Base-by-base conservation (phyloP, 1,140 invertebrate species). In the Helicoverpa armigera region DNA sequence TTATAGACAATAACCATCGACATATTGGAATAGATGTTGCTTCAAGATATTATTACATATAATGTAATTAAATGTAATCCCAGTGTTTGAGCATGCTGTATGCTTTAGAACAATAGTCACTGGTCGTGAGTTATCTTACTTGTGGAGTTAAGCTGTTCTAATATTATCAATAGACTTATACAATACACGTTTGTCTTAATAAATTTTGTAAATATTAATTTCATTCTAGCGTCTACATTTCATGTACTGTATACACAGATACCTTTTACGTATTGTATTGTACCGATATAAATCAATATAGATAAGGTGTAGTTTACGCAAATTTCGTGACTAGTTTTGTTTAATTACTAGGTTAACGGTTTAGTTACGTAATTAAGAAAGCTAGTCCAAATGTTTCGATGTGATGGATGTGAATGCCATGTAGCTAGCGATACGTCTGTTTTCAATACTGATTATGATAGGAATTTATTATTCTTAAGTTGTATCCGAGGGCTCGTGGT, bases 311-410 rank as follows among this genome's bases (percentile, higher is more conserved):
- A 89, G 83, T 83, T 82, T 88, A 90, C 77, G 84, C 86, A 85
- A 88, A 89, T 90, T 82, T 86, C 87, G 90, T 88, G 89, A 94
- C 91, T 94, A 94, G 93, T 94, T 93, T 94, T 92, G 86, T 90
- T 94, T 93, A 92, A 92, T 92, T 91, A 91, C 89, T 94, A 94
- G 90, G 85, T 90, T 90, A 90, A 87, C 83, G 86, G 80, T 89
- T 89, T 92, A 92, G 90, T 90, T 90, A 90, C 85, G 91, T 93
- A 93, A 91, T 94, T 95, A 93, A 94, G 91, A 82, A 95, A 94
- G 94, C 94, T 95, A 95, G 94, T 95, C 94, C 92, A 92, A 93
- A 91, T 89, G 89, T 92, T 89, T 92, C 86, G 92, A 91, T 93
- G 93, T 93, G 92, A 91, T 94, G 89, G 91, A 91, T 90, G 87